Base-by-base conservation (phyloP, 2,888 invertebrate genomes). In the Xestobium rufovillosum region DNA sequence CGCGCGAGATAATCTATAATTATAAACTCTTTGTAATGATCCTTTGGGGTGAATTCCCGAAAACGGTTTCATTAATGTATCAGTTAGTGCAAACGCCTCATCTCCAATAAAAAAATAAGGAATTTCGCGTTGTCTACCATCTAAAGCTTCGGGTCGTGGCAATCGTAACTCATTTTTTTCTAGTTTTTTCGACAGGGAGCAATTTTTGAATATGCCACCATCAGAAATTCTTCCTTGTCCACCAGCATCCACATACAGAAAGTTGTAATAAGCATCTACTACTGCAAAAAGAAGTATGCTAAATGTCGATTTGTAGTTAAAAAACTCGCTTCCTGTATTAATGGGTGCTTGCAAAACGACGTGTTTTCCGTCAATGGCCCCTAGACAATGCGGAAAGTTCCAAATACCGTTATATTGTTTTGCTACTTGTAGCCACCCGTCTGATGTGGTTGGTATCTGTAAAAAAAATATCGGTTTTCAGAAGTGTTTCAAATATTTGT, bases 21-120 rank as follows among this genome's bases (percentile, higher is more conserved):
- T 39, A 41, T 52, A 59, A 23, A 55, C 44, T 37, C 43, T 49
- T 37, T 27, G 31, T 26, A 26, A 14, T 34, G 35, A 34, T 39
- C 36, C 34, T 34, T 36, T 41, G 15, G 31, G 35, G 35, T 30
- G 34, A 9, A 37, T 12, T 14, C 42, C 43, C n/a, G 43, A 36
- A 30, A 36, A 47, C 8, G 41, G 41, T 37, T 47, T 48, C 51
- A 53, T 49, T 14, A 49, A 6, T 28, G 38, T 35, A 33, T 36
- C 36, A 23, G 30, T 40, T 15, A 50, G 31, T 17, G 48, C 37
- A 40, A 52, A 52, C 14, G 48, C 50, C 23, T 47, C 42, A 26
- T 50, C 48, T n/a, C 39, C 48, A 34, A 50, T 25, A 38, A 59
- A 51, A 39, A 47, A 31, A 44, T 53, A 54, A 14, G 51, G 51